phyloP scores from a whole-genome alignment of 2,797 vertebrate genomes.

The Rousettus madagascariensis region DNA sequence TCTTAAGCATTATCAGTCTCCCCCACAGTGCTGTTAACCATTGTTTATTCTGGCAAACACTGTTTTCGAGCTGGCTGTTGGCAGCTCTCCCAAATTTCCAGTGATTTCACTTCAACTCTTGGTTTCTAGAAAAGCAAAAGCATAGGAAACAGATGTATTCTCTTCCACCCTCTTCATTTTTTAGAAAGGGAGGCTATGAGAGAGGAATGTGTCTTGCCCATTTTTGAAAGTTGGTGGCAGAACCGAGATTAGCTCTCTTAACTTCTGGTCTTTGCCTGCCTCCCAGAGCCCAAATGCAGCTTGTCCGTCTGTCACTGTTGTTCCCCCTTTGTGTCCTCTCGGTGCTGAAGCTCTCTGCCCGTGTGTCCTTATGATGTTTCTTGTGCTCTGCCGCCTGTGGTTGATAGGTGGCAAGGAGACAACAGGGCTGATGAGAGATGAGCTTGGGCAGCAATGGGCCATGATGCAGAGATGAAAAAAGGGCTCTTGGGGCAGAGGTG shows the following conservation, averaged over 20 bases:
- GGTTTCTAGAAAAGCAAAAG: conserved; percentile 41
- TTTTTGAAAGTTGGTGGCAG: conserved; percentile 23
- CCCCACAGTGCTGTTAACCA: neutral
- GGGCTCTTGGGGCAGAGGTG: neutral
- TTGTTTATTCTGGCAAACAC: neutral
- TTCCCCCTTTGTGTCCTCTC: neutral
- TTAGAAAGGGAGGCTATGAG: neutral
- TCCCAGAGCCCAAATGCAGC: neutral
- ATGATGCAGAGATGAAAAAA: neutral
- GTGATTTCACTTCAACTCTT: conserved; percentile 1
- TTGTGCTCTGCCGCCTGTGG: neutral
- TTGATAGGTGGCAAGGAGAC: conserved; percentile 10
- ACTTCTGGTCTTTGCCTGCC: neutral
- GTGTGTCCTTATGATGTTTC: neutral
- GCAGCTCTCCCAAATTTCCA: neutral
- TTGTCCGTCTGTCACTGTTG: neutral
- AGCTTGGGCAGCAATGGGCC: neutral
- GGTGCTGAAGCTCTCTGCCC: neutral
- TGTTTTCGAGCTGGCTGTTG: neutral
- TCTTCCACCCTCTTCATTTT: neutral
- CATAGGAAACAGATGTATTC: neutral
- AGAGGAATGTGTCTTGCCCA: neutral
- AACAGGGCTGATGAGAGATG: neutral
- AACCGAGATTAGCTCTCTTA: neutral
- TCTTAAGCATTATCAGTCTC: neutral